Percentiles rank a stretch among this genome's conserved stretches.
These are phyloP conservation scores for Drosophila subobscura DNA, from an alignment of 1,140 invertebrate genomes.

Conservation along the genomic window DNA sequence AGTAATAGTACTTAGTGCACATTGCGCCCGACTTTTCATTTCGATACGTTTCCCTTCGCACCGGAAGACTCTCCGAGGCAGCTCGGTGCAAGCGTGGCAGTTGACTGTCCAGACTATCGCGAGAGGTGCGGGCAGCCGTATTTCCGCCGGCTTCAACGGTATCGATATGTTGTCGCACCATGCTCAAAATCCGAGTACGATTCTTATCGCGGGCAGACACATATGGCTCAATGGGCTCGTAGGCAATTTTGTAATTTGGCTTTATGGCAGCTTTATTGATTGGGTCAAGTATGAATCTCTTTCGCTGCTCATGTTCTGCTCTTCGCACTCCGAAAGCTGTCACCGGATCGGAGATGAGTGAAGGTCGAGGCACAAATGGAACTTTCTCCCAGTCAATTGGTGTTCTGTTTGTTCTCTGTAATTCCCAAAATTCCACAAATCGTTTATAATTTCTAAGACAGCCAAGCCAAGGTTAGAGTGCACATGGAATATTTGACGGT, in stretches of 20 bases:
- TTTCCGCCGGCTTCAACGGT: constrained; percentile 85
- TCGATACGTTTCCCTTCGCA: constrained; percentile 78
- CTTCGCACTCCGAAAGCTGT: constrained; percentile 90
- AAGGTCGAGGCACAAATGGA: constrained; percentile 91
- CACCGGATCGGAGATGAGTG: constrained; percentile 90
- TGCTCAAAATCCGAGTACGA: constrained; percentile 85
- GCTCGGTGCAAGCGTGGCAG: constrained; percentile 86
- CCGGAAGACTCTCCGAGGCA: constrained; percentile 75
- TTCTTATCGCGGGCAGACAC: constrained; percentile 87
- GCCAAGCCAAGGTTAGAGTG: constrained; percentile 44
- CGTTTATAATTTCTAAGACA: constrained; percentile 52
- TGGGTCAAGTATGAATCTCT: constrained; percentile 74
- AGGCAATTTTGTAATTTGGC: constrained; percentile 85
- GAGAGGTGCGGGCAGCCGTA: constrained; percentile 85
- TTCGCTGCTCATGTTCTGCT: constrained; percentile 63
- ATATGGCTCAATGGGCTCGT: constrained; percentile 86
- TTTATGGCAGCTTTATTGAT: constrained; percentile 84
- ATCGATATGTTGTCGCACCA: constrained; percentile 85
- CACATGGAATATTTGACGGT: constrained; percentile 26
- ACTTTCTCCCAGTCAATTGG: constrained; percentile 92
- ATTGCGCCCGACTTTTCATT: constrained; percentile 84
- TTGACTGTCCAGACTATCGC: constrained; percentile 86
- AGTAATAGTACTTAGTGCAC: constrained; percentile 80
- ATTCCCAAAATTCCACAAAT: constrained; percentile 84
- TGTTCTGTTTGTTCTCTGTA: constrained; percentile 87